Evolutionary conservation across 1,140 invertebrate genomes (phyloP), one percentile per base, ranked within the genome.

Genomic region (Epicauta chinensis): DNA sequence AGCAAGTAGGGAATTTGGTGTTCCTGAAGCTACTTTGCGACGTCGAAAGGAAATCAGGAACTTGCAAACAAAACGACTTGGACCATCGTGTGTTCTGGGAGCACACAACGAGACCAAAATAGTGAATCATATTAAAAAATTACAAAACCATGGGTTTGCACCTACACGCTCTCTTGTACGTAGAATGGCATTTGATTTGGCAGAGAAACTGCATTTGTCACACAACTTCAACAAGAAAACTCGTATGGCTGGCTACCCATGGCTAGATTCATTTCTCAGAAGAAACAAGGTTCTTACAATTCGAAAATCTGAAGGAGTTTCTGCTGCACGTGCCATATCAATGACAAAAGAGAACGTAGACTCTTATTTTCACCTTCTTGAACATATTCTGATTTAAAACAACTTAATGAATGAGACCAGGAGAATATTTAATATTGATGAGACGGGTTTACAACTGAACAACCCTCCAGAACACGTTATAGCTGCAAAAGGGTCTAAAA

Each of bases 151-250:
- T 36, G 66, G 63, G 23, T 68, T 66, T 63, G 52, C 62, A 44
- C 53, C 53, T 30, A 51, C 60, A 11, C 56, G 57, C 53, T 40
- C 15, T 35, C 40, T 46, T 16, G 49, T 63, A 11, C 39, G 60
- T 34, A 31, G 2, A 32, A 50, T 36, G 39, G 60, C 58, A 30
- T 64, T 47, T 43, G 16, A 61, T 31, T 60, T 62, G 54, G 64
- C 68, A 29, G 63, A 66, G 59, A 60, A 67, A 15, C 35, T 66
- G 17, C 53, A 54, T 30, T 52, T 68, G 7, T 51, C 62, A 9
- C 58, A 69, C 31, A 61, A 54, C n/a, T 70, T 71, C 60, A 56
- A 67, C 16, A 59, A 64, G 35, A 57, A 60, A 55, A 67, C 7
- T 23, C 16, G 61, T 53, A 64, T 44, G 41, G 66, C 67, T 56